A percentile compares a stretch with the other conserved stretches of the same genome.
phyloP scores from a whole-genome alignment of 2,888 invertebrate species.

The Sphaerophoria taeniata region DNA sequence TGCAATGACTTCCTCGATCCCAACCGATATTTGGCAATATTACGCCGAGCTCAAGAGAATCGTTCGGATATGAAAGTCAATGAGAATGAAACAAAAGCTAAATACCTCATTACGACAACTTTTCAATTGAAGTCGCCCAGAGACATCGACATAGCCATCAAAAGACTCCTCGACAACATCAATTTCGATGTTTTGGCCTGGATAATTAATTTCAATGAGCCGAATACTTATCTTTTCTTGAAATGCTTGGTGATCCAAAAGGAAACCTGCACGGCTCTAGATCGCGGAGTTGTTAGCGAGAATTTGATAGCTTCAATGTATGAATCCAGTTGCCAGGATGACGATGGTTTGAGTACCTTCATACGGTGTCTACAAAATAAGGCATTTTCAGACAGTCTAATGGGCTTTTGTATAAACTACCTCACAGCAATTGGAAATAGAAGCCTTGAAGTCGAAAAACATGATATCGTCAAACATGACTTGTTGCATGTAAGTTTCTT shows the following conservation, averaged over 20 bases:
- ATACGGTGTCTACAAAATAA: conserved; percentile 53
- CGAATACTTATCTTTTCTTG: conserved; percentile 39
- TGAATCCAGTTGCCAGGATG: conserved; percentile 38
- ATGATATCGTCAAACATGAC: conserved; percentile 27
- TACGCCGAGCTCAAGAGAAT: conserved; percentile 32
- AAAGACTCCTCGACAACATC: conserved; percentile 36
- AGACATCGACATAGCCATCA: conserved; percentile 47
- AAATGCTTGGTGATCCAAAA: conserved; percentile 51
- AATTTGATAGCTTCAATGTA: conserved; percentile 55
- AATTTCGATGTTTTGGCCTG: conserved; percentile 56
- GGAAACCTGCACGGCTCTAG: conserved; percentile 42
- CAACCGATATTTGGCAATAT: conserved; percentile 15
- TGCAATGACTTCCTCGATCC: conserved; percentile 58
- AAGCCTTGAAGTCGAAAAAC: background rate
- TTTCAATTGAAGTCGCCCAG: conserved; percentile 42
- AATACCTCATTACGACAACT: conserved; percentile 39
- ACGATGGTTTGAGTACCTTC: conserved; percentile 48
- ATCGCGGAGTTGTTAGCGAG: conserved; percentile 30
- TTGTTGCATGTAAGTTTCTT: conserved; percentile 56
- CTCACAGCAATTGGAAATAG: conserved; percentile 20
- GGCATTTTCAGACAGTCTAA: conserved; percentile 48
- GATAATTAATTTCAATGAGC: conserved; percentile 51
- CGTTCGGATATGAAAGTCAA: conserved; percentile 20
- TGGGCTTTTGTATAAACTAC: conserved; percentile 50
- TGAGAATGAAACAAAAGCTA: conserved; percentile 33